These are phyloP conservation scores for Diorhabda carinulata DNA, from an alignment of 1,140 invertebrate species.

Conservation along the genomic window DNA sequence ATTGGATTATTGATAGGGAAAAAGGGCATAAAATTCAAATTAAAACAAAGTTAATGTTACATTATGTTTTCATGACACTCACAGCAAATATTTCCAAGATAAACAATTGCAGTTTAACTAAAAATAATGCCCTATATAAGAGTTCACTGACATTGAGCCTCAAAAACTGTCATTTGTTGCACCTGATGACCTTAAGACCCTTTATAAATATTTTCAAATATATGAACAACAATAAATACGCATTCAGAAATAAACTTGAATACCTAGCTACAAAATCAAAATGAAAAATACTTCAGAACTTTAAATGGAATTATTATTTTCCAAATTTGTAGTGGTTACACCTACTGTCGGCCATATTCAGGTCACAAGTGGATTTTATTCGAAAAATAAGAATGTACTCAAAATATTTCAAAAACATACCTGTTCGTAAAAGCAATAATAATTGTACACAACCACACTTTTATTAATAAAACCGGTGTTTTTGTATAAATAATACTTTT, in stretches of 20 bases:
- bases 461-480: constrained; percentile 18
- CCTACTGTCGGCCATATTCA: constrained; percentile 33
- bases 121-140: constrained; percentile 7
- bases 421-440: constrained; percentile 17
- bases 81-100: too few species aligned
- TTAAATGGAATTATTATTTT: neutral
- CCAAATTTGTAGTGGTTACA: constrained; percentile 26
- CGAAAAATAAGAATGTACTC: constrained; percentile 8
- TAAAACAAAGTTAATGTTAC: too few species aligned
- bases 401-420: constrained; percentile 26
- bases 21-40: neutral
- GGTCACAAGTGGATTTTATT: constrained; percentile 8
- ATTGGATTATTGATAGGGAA: neutral
- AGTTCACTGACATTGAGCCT: constrained; percentile 14
- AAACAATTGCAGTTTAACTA: neutral
- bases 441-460: constrained; percentile 23
- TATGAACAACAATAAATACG: neutral
- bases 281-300: neutral
- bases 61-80: too few species aligned
- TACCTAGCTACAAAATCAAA: neutral
- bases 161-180: constrained; percentile 12
- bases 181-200: neutral
- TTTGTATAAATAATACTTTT: constrained; percentile 24
- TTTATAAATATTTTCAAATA: constrained; percentile 6
- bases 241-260: neutral